Evolutionary conservation across 2,113 vertebrate genomes (phyloP), one percentile per base, ranked within the genome.

Genomic region (Coracopsis vasa): DNA sequence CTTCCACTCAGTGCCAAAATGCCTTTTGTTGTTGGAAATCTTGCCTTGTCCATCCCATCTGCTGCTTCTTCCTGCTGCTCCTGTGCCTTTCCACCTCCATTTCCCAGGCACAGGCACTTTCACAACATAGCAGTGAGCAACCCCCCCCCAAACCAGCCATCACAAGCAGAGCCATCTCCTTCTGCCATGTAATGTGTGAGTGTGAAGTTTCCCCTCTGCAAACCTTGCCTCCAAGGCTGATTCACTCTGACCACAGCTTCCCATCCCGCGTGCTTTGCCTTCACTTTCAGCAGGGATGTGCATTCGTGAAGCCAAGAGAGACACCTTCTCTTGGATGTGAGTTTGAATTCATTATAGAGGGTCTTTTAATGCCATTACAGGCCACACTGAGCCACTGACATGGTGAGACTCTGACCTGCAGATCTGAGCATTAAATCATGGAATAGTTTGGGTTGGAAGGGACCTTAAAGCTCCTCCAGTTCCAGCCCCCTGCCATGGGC

Each of bases 301-400:
- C 29, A 3, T 27, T 28, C 1, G 0, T 5, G 2, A 48, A 78
- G 39, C 45, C 13, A 29, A 48, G 66, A 81, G 29, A 90, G 51
- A 35, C 0, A 2, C 39, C n/a, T 56, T 79, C 28, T 7, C 51
- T 35, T 27, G 28, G 31, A 23, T 0, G 0, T 21, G 58, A 10
- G n/a, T 42, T 66, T 60, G 18, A 47, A 53, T 39, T 35, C 42
- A 65, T 60, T 80, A 15, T 10, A 60, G 31, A 75, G 19, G 21
- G 27, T 23, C 44, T 18, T 87, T 73, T n/a, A 9, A 48, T 65
- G 51, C 50, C 42, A 29, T 21, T 15, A 42, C 71, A 53, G 17
- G 18, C 5, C 13, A 66, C 47, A 37, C 47, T 23, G 18, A 42
- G 65, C 19, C 37, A 4, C 19, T n/a, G 54, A 60, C 44, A 16